Conservation (phyloP, 30 jellyfish, hydroid and myxozoan species). For the Catostylus mosaicus region DNA sequence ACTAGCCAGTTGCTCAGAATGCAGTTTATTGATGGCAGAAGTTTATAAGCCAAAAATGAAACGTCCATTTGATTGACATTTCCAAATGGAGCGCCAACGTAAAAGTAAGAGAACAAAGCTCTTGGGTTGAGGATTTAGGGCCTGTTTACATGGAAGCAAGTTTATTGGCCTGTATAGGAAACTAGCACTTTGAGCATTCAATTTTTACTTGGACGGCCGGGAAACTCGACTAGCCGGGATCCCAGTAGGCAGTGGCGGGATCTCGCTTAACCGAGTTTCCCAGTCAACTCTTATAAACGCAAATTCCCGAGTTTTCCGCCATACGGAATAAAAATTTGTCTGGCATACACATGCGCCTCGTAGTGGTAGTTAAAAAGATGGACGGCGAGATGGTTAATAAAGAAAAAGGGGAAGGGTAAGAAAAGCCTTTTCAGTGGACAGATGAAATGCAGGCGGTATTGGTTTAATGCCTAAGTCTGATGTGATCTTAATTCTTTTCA, state of each 20-base stretch:
- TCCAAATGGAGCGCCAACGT: no score
- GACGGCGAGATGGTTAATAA: not conserved
- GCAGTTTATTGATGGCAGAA: no score
- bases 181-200: not conserved
- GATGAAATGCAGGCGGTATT: slow-evolving; percentile 4
- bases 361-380: not conserved
- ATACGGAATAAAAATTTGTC: slow-evolving; percentile 2
- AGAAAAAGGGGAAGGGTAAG: not conserved
- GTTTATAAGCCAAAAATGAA: no score
- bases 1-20: no score
- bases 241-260: slow-evolving; percentile 13
- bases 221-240: slow-evolving; percentile 38
- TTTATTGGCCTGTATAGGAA: not conserved
- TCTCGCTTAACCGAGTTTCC: slow-evolving; percentile 35
- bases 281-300: slow-evolving; percentile 15
- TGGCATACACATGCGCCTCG: not conserved
- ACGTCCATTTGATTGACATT: no score
- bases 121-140: not conserved
- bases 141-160: not conserved
- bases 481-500: no score
- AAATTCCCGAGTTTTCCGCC: not conserved
- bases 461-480: not conserved
- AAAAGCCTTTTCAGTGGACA: slow-evolving; percentile 7
- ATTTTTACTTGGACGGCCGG: slow-evolving; percentile 5
- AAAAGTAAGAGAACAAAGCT: no score